phyloP scores from a whole-genome alignment of 2,888 invertebrate species.

The Hoplodrina ambigua region DNA sequence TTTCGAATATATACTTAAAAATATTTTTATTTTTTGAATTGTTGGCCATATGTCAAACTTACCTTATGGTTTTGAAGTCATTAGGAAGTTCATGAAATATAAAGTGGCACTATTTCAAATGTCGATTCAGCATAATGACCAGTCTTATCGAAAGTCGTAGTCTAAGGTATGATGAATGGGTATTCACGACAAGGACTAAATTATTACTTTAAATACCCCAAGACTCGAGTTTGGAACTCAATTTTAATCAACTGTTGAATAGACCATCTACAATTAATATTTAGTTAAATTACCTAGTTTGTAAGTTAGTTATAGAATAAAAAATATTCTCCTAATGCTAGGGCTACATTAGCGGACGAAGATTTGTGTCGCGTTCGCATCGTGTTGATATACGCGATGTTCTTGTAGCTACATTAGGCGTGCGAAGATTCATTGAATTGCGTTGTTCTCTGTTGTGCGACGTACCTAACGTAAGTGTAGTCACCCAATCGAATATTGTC shows the following conservation, averaged over 20 bases:
- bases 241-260: slow-evolving; percentile 7
- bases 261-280: neutral
- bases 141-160: slow-evolving; percentile 12
- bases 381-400: too few relatives aligned
- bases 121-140: slow-evolving; percentile 44
- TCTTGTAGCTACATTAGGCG: too few relatives aligned
- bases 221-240: slow-evolving; percentile 14
- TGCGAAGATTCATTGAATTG: too few relatives aligned
- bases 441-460: too few relatives aligned
- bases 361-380: too few relatives aligned
- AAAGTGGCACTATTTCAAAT: slow-evolving; percentile 9
- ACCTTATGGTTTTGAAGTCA: slow-evolving; percentile 19
- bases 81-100: slow-evolving; percentile 29
- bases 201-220: slow-evolving; percentile 24
- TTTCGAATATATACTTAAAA: slow-evolving; percentile 12
- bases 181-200: slow-evolving; percentile 17
- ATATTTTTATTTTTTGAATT: slow-evolving; percentile 18
- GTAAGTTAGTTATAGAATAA: too few relatives aligned
- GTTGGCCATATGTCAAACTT: neutral
- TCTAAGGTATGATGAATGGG: slow-evolving; percentile 28
- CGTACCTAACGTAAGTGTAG: too few relatives aligned
- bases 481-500: too few relatives aligned
- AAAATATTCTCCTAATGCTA: neutral
- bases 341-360: too few relatives aligned
- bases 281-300: neutral